Evolutionary conservation across 2,888 invertebrate genomes (phyloP).

Genomic region (Cactoblastis cactorum): DNA sequence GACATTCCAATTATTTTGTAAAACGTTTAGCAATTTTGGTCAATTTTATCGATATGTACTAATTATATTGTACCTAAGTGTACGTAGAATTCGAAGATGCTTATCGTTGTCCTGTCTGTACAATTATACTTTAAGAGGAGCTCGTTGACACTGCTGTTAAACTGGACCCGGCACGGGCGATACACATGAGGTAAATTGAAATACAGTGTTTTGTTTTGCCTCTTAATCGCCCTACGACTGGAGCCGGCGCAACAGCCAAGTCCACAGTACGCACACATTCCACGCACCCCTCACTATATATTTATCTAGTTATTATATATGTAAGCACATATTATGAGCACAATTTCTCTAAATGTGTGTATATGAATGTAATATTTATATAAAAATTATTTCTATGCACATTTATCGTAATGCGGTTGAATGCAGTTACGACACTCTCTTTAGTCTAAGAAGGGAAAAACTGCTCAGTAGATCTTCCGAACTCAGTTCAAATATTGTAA

Average conservation of each 20-base stretch:
- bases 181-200: neutral
- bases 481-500: constrained; percentile 52
- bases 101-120: constrained; percentile 47
- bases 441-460: constrained; percentile 37
- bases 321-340: constrained; percentile 60
- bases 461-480: constrained; percentile 59
- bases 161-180: neutral
- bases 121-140: constrained; percentile 20
- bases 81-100: constrained; percentile 38
- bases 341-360: constrained; percentile 56
- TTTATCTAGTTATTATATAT: constrained; percentile 53
- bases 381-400: constrained; percentile 47
- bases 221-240: neutral
- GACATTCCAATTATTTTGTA: constrained; percentile 33
- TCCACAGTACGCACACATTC: constrained; percentile 34
- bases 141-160: constrained; percentile 16
- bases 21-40: constrained; percentile 65
- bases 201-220: neutral
- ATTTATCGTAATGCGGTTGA: constrained; percentile 47
- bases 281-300: constrained; percentile 46
- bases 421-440: constrained; percentile 36
- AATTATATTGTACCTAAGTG: constrained; percentile 48
- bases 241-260: constrained; percentile 21
- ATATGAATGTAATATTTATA: constrained; percentile 39
- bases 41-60: constrained; percentile 62